Evolutionary conservation across 2,797 vertebrate species (phyloP).

Genomic region (Phataginus tricuspis): DNA sequence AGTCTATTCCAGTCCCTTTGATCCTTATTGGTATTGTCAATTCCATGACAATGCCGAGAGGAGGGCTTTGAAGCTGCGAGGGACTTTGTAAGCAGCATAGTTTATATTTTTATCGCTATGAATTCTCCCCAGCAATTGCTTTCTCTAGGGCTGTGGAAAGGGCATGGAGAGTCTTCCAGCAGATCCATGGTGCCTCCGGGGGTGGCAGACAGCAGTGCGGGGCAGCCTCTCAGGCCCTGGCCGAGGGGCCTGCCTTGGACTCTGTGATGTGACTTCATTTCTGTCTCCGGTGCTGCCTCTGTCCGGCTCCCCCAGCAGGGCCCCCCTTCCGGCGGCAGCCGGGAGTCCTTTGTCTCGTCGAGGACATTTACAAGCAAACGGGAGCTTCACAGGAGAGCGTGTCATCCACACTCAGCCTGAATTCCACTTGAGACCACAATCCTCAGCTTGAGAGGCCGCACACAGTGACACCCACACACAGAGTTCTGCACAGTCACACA

Average conservation of each 20-base stretch:
- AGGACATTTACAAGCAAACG: background rate
- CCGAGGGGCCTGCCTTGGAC: rapidly evolving
- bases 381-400: background rate
- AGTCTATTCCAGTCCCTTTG: conserved; percentile 59
- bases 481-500: background rate
- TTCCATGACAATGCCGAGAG: conserved; percentile 46
- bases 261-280: background rate
- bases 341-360: background rate
- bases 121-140: background rate
- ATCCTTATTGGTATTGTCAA: conserved; percentile 21
- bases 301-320: background rate
- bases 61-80: background rate
- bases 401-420: background rate
- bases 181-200: background rate
- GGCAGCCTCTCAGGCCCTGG: background rate
- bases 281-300: rapidly evolving
- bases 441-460: background rate
- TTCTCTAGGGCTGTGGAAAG: background rate
- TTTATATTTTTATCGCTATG: conserved; percentile 41
- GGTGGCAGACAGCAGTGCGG: background rate
- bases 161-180: background rate
- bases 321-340: background rate
- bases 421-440: background rate
- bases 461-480: background rate
- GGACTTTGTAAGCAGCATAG: background rate